Evolutionary conservation across 2,797 vertebrate species (phyloP), one percentile per base, ranked within the genome.

Genomic region (Limosa lapponica): DNA sequence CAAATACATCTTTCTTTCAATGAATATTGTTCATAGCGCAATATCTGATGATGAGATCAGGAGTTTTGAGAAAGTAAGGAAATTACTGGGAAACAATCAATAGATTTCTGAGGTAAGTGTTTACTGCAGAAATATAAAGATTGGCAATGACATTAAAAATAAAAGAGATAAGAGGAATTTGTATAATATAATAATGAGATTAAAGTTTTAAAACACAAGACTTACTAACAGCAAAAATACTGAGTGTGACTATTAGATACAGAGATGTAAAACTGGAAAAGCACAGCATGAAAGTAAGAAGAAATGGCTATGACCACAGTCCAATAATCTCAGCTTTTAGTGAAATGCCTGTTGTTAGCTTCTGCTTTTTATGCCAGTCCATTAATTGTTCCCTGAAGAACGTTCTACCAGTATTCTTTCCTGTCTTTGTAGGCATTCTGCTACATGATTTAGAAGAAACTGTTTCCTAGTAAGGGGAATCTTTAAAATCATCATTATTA

Each of bases 21-120:
- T 14, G 1, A 54, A 1, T 37, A 11, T 69, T 52, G 4, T 64
- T 75, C 34, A 54, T 10, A 83, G 32, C 32, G 10, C 3, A 61
- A 2, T 61, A 75, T n/a, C 16, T 74, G 8, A 18, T 3, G 1
- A 19, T 39, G n/a, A 66, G 5, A 22, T 25, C 24, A 4, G 1
- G 6, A 84, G 9, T 66, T 72, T 66, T 43, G 4, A 67, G 86
- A 77, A 0, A 71, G 20, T 52, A 74, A 75, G 10, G 23, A 54
- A 69, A 72, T 44, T 44, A 39, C 36, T 48, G 17, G 41, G 41
- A 87, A 89, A 27, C 2, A 34, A 46, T 30, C 2, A 23, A 19
- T 7, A 25, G 13, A 34, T 79, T 82, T 82, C 17, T 55, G 16
- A 6, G 8, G 59, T 81, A 19, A 2, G 2, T 71, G 18, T 73